Evolutionary conservation across 23 tunicate genomes (phyloP).

Genomic region (Halocynthia aurantium): DNA sequence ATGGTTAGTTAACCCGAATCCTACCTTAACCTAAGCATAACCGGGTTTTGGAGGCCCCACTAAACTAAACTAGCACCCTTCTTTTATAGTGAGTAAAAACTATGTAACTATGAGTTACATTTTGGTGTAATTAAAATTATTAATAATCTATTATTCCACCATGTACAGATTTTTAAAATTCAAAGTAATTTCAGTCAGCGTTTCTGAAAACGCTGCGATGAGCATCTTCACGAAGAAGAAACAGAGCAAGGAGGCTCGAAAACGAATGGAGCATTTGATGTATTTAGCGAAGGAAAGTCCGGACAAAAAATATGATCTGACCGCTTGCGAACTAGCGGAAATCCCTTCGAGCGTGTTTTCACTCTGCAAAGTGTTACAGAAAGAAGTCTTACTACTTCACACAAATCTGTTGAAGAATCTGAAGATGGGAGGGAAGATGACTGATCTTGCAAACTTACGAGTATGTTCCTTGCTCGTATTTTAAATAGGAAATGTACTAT

Average conservation of each 20-base stretch:
- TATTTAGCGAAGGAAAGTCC: constrained; percentile 74
- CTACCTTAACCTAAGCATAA: no score
- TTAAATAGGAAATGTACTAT: no score
- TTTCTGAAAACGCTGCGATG: constrained; percentile 6
- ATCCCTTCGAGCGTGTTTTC: constrained; percentile 51
- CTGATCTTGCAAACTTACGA: constrained; percentile 45
- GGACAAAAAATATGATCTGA: constrained; percentile 64
- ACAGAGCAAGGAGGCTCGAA: constrained; percentile 88
- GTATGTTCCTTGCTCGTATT: constrained; percentile 17
- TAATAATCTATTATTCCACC: no score
- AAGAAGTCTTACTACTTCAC: constrained; percentile 68
- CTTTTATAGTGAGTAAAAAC: no score
- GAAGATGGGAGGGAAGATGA: constrained; percentile 58
- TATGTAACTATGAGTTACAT: no score
- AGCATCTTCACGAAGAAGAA: constrained; percentile 58
- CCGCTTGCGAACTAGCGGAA: constrained; percentile 48
- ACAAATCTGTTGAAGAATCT: constrained; percentile 64
- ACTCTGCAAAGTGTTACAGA: constrained; percentile 66
- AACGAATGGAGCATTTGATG: constrained; percentile 79
- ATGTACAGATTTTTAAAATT: no score
- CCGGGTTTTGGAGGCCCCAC: no score
- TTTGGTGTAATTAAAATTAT: no score
- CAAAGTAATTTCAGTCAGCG: no score
- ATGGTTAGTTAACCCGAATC: no score
- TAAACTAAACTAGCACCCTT: no score